Conservation (phyloP, 92 coral and sea anemone species). For the Epizoanthus scotinus region DNA sequence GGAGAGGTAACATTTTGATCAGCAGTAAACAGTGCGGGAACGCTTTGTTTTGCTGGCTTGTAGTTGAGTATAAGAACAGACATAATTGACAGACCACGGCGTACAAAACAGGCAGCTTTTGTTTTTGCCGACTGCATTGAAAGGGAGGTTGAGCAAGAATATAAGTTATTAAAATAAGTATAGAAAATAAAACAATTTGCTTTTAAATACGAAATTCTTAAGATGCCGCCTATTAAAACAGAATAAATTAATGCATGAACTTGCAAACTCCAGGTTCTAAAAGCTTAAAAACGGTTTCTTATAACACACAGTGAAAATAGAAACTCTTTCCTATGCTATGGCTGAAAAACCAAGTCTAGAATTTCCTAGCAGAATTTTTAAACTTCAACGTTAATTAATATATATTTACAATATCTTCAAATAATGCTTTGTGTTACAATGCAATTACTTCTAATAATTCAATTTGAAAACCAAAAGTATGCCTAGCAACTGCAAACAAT, state of each 20-base stretch:
- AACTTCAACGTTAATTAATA: not conserved
- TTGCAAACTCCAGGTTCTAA: too few relatives aligned
- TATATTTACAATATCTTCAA: not conserved
- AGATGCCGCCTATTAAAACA: not conserved
- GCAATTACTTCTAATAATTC: not conserved
- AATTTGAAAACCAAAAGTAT: not conserved
- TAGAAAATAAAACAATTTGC: not conserved
- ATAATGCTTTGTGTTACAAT: not conserved
- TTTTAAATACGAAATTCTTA: not conserved
- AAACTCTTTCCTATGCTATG: not conserved
- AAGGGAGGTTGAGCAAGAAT: not conserved
- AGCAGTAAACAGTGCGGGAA: too few relatives aligned
- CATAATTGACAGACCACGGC: too few relatives aligned
- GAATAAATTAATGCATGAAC: not conserved
- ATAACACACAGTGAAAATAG: too few relatives aligned
- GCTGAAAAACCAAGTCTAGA: not conserved
- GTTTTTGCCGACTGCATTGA: not conserved
- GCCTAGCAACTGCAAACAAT: constrained; percentile 2
- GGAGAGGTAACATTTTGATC: too few relatives aligned
- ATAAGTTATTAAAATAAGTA: not conserved
- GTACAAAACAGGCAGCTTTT: too few relatives aligned
- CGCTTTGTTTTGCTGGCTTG: too few relatives aligned
- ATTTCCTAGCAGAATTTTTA: not conserved
- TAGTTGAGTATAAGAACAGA: too few relatives aligned
- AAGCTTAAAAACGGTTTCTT: too few relatives aligned